Conservation (phyloP, 2,888 invertebrate species). For the Electrophaes corylata region DNA sequence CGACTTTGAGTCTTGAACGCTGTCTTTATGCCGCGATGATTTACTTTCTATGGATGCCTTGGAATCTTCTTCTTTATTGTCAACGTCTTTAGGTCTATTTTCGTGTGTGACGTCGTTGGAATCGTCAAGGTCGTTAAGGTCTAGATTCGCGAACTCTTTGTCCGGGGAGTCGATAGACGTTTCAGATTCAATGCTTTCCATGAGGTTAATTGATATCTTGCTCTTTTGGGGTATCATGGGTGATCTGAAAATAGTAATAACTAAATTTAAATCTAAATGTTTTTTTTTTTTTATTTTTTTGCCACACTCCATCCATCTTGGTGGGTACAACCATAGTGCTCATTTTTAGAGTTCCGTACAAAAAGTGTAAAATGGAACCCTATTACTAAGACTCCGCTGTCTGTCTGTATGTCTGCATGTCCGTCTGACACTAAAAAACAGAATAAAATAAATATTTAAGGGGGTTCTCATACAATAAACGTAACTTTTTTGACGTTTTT, state of each 20-base stretch:
- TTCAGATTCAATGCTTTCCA: slow-evolving; percentile 82
- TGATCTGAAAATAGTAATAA: slow-evolving; percentile 62
- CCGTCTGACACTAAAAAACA: no score
- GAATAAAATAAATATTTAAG: no score
- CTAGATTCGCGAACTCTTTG: slow-evolving; percentile 73
- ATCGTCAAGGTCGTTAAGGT: slow-evolving; percentile 73
- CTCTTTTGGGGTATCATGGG: slow-evolving; percentile 78
- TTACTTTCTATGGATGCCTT: slow-evolving; percentile 19
- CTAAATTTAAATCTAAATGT: background rate
- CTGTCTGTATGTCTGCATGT: no score
- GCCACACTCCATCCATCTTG: no score
- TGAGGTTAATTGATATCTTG: slow-evolving; percentile 80
- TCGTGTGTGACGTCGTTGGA: slow-evolving; percentile 57
- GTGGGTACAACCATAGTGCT: no score
- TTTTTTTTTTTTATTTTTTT: no score
- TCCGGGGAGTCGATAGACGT: slow-evolving; percentile 80
- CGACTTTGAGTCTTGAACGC: slow-evolving; percentile 59
- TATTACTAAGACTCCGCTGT: no score
- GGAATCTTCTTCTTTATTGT: slow-evolving; percentile 45
- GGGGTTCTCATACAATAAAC: no score
- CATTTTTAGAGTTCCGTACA: no score
- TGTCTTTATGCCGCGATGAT: slow-evolving; percentile 46
- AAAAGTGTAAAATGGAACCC: no score
- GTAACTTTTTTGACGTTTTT: no score
- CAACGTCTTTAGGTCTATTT: slow-evolving; percentile 44